phyloP scores from a whole-genome alignment of 2,888 invertebrate genomes.

The Diadromus collaris region DNA sequence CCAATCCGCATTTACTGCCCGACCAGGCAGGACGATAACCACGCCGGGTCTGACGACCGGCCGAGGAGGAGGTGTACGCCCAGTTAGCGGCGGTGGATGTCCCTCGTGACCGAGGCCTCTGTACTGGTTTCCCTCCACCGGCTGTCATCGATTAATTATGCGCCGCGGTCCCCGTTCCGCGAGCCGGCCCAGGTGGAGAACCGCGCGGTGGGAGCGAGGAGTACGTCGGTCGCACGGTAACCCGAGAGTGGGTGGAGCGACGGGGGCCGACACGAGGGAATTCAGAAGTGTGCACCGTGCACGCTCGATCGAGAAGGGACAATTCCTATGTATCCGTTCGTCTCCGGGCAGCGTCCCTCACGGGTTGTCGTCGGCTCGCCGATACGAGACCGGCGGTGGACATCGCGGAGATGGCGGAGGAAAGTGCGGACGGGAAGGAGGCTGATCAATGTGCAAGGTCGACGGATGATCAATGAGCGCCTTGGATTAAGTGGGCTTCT shows the following conservation, averaged over 20 bases:
- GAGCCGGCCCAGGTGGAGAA: conserved; percentile 37
- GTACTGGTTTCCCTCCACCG: conserved; percentile 38
- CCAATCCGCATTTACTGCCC: conserved; percentile 49
- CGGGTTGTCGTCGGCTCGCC: not conserved
- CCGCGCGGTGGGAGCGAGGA: conserved; percentile 9
- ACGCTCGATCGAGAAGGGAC: conserved; percentile 4
- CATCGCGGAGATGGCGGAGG: not conserved
- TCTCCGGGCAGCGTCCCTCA: conserved; percentile 8
- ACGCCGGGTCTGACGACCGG: conserved; percentile 36
- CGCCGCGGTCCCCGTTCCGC: conserved; percentile 47
- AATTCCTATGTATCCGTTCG: not conserved
- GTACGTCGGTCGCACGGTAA: not conserved
- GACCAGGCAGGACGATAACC: not conserved
- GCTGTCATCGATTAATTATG: conserved; percentile 59
- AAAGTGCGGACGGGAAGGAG: not conserved
- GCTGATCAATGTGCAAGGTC: conserved; percentile 54
- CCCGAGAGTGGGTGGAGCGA: conserved; percentile 53
- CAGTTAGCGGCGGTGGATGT: conserved; percentile 43
- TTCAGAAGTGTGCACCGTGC: conserved; percentile 17
- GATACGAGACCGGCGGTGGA: not conserved
- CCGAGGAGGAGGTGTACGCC: conserved; percentile 47
- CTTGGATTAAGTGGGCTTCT: conserved; percentile 35
- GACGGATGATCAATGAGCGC: conserved; percentile 31
- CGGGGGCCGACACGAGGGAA: conserved; percentile 5
- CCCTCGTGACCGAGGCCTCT: conserved; percentile 19